A percentile compares a stretch with the other conserved stretches of the same genome.
These are phyloP conservation scores for Heliocidaris tuberculata DNA, from an alignment of 35 echinoderm and acorn worm genomes.

Conservation along the genomic window DNA sequence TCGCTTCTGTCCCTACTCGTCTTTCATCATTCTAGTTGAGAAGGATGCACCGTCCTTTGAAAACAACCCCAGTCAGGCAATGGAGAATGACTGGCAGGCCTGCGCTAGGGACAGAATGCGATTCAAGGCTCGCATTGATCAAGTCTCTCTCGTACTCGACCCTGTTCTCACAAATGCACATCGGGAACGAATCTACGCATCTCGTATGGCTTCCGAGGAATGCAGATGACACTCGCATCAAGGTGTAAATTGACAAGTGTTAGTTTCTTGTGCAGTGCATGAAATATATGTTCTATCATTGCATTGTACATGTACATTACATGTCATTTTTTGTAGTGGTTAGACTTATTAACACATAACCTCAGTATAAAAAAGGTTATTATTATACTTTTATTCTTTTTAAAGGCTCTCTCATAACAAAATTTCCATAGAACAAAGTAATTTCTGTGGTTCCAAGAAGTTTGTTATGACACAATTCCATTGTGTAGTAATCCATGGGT, in stretches of 20 bases:
- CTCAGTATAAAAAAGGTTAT: too few species aligned
- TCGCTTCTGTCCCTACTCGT: conserved; percentile 41
- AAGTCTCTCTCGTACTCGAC: background rate
- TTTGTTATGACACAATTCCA: too few species aligned
- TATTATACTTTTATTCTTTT: too few species aligned
- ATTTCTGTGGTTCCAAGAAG: too few species aligned
- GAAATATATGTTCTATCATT: background rate
- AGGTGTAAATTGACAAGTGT: conserved; percentile 1
- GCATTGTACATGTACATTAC: background rate
- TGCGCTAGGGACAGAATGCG: conserved; percentile 20
- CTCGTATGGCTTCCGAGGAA: background rate
- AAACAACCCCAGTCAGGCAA: background rate
- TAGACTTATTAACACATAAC: too few species aligned
- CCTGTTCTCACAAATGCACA: background rate
- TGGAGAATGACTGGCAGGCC: conserved; percentile 24
- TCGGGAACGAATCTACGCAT: background rate
- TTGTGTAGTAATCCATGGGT: too few species aligned
- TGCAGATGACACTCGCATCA: background rate
- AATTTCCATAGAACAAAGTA: too few species aligned
- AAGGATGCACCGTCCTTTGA: background rate
- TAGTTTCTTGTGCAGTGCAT: background rate
- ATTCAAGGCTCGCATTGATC: conserved; percentile 12
- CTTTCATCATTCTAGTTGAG: conserved; percentile 40
- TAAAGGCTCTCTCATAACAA: too few species aligned
- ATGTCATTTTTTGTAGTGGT: background rate